Conservation (phyloP, 1,140 invertebrate genomes). For the Mizuhopecten yessoensis region DNA sequence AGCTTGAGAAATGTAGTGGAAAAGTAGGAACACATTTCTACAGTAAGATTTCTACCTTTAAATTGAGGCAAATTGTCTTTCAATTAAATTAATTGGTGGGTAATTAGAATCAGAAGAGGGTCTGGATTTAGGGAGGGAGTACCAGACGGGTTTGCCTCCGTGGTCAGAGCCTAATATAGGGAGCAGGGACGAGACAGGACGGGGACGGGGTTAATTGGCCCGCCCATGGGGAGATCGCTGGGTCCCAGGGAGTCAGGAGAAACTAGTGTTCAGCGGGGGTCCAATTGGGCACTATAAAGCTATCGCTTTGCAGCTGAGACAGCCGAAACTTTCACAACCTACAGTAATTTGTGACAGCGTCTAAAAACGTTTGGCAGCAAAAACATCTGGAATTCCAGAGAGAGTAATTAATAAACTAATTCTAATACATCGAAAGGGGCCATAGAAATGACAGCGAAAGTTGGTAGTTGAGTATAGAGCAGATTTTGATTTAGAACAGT, state of each 20-base stretch:
- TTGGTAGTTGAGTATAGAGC: not conserved
- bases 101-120: slow-evolving; percentile 55
- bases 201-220: slow-evolving; percentile 55
- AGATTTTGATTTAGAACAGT: slow-evolving; percentile 6
- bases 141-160: slow-evolving; percentile 39
- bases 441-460: not conserved
- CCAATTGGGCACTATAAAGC: slow-evolving; percentile 47
- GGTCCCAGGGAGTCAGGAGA: slow-evolving; percentile 36
- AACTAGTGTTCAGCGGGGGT: slow-evolving; percentile 45
- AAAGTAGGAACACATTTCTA: slow-evolving; percentile 45
- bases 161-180: slow-evolving; percentile 20
- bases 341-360: slow-evolving; percentile 45
- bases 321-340: slow-evolving; percentile 43
- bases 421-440: slow-evolving; percentile 32
- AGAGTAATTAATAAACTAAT: slow-evolving; percentile 31
- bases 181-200: slow-evolving; percentile 43
- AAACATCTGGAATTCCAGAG: slow-evolving; percentile 50
- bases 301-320: slow-evolving; percentile 44
- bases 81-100: slow-evolving; percentile 58
- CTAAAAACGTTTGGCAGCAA: slow-evolving; percentile 46
- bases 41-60: slow-evolving; percentile 51
- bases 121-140: slow-evolving; percentile 45
- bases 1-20: slow-evolving; percentile 49
- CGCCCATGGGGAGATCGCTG: slow-evolving; percentile 44
- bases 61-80: slow-evolving; percentile 59